Evolutionary conservation across 2,888 invertebrate species (phyloP).

Genomic region (Hydriomena furcata): DNA sequence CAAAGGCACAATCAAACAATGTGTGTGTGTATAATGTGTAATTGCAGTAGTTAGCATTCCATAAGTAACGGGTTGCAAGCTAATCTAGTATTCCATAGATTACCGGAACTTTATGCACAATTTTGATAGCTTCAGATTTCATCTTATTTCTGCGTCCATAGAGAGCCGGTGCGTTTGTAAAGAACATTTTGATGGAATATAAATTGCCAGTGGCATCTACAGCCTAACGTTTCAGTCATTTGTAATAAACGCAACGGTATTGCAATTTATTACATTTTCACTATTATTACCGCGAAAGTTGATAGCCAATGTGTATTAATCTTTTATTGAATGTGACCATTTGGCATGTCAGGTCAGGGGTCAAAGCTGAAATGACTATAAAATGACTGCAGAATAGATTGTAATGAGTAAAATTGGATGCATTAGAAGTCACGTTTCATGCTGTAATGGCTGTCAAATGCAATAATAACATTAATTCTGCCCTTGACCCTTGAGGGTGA

Average conservation of each 20-base stretch:
- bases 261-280: slow-evolving; percentile 1
- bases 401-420: slow-evolving; percentile 8
- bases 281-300: slow-evolving; percentile 3
- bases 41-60: too few species aligned
- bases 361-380: slow-evolving; percentile 7
- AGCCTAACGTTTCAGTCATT: neutral
- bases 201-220: too few species aligned
- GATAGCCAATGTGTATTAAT: neutral
- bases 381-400: slow-evolving; percentile 1
- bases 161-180: too few species aligned
- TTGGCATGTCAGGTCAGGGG: neutral
- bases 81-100: too few species aligned
- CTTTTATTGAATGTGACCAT: slow-evolving; percentile 1
- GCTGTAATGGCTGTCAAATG: slow-evolving; percentile 10
- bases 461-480: slow-evolving; percentile 13
- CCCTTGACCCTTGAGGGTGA: slow-evolving; percentile 22
- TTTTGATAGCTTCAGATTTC: too few species aligned
- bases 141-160: too few species aligned
- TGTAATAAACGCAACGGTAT: neutral
- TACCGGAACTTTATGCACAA: too few species aligned
- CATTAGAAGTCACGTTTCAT: slow-evolving; percentile 18
- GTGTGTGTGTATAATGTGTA: too few species aligned
- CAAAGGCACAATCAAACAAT: too few species aligned
- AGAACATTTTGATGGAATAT: too few species aligned
- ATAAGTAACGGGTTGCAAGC: too few species aligned